Evolutionary conservation across 2,888 invertebrate genomes (phyloP).

Genomic region (Cephus runcator): DNA sequence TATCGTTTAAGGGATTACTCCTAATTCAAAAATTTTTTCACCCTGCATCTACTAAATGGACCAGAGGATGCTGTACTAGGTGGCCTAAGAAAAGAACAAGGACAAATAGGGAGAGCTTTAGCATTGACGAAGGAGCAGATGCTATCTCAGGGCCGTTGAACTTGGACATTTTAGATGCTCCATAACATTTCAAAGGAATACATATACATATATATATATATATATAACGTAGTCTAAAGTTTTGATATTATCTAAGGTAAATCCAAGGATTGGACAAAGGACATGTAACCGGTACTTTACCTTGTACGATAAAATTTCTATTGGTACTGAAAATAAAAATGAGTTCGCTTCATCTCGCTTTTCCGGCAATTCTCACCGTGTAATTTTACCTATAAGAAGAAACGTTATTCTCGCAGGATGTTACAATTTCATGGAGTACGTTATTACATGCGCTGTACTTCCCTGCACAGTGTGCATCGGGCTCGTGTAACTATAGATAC

Average conservation of each 20-base stretch:
- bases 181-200: not conserved
- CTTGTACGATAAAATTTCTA: not conserved
- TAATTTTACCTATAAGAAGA: not conserved
- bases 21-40: slow-evolving; percentile 13
- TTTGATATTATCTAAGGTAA: not conserved
- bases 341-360: not conserved
- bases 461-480: not conserved
- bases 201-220: not conserved
- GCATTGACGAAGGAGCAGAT: slow-evolving; percentile 22
- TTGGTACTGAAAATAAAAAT: not conserved
- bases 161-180: not conserved
- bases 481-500: not conserved
- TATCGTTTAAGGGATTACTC: slow-evolving; percentile 30
- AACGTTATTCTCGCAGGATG: not conserved
- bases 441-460: not conserved
- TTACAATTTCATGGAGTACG: not conserved
- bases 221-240: not conserved
- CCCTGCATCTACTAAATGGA: not conserved
- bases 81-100: not conserved
- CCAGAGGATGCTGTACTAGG: not conserved
- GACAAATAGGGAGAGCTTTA: not conserved
- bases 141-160: slow-evolving; percentile 19
- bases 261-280: not conserved
- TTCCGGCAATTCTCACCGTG: not conserved
- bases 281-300: not conserved